Evolutionary conservation across 2,888 invertebrate genomes (phyloP).

Genomic region (Gasteruption jaculator): DNA sequence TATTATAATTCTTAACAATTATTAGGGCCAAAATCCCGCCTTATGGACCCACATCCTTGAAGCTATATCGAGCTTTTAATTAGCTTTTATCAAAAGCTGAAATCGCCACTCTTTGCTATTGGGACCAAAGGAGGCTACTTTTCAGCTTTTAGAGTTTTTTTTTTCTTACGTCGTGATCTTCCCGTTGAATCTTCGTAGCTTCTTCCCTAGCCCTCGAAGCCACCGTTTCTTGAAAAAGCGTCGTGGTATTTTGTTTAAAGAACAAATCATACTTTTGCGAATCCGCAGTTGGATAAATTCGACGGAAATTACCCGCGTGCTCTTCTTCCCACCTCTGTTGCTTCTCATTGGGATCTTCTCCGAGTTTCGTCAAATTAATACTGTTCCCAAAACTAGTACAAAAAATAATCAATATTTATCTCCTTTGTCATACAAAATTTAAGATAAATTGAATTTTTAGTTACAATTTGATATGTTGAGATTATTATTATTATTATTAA

Average conservation of each 20-base stretch:
- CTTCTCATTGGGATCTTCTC: slow-evolving; percentile 38
- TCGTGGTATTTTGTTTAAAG: slow-evolving; percentile 71
- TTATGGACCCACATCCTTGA: too few relatives aligned
- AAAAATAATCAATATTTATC: too few relatives aligned
- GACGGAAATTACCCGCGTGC: slow-evolving; percentile 71
- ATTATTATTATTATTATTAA: too few relatives aligned
- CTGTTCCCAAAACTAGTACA: too few relatives aligned
- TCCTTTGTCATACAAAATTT: too few relatives aligned
- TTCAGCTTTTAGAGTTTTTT: too few relatives aligned
- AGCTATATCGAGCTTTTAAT: too few relatives aligned
- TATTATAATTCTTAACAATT: too few relatives aligned
- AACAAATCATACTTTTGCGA: slow-evolving; percentile 65
- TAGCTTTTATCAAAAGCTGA: too few relatives aligned
- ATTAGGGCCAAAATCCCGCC: too few relatives aligned
- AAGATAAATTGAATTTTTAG: too few relatives aligned
- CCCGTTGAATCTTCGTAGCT: slow-evolving; percentile 66
- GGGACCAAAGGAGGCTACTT: neutral
- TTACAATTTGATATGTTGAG: too few relatives aligned
- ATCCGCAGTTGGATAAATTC: slow-evolving; percentile 65
- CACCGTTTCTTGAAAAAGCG: slow-evolving; percentile 71
- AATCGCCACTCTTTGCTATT: slow-evolving; percentile 14
- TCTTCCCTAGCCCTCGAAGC: slow-evolving; percentile 75
- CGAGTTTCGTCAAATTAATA: slow-evolving; percentile 22
- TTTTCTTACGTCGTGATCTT: slow-evolving; percentile 60
- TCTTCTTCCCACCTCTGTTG: slow-evolving; percentile 71